These are phyloP conservation scores for Eueremaeus valkanovi DNA, from an alignment of 2,888 invertebrate genomes.

Conservation along the genomic window DNA sequence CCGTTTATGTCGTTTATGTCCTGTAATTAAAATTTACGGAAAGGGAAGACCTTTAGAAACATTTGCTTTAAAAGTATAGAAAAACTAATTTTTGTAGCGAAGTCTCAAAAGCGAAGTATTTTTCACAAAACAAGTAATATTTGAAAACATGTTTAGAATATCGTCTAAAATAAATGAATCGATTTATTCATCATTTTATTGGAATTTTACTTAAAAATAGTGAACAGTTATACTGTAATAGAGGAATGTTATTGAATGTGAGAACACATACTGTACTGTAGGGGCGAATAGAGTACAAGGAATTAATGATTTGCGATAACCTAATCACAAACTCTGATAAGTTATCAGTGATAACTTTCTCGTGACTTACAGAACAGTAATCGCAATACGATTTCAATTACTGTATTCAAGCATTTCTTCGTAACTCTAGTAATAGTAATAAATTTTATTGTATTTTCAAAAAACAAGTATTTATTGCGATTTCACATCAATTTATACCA, in stretches of 20 bases:
- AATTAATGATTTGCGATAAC: background rate
- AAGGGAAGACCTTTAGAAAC: background rate
- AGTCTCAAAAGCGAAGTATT: background rate
- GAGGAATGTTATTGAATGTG: too few relatives aligned
- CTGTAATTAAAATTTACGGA: slow-evolving; percentile 9
- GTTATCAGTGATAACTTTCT: slow-evolving; percentile 1
- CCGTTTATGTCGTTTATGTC: background rate
- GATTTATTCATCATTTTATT: too few relatives aligned
- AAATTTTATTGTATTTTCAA: background rate
- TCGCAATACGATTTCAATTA: too few relatives aligned
- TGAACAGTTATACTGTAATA: too few relatives aligned
- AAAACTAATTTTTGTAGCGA: background rate
- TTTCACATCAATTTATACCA: background rate
- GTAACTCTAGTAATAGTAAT: slow-evolving; percentile 3
- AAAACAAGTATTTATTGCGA: background rate
- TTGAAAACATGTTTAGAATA: background rate
- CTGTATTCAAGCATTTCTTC: background rate
- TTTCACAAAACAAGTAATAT: background rate
- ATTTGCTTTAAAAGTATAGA: background rate
- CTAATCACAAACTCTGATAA: background rate
- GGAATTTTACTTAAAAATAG: too few relatives aligned
- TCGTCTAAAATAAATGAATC: background rate
- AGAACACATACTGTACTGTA: too few relatives aligned
- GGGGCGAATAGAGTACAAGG: too few relatives aligned
- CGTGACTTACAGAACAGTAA: slow-evolving; percentile 19